Evolutionary conservation across 2,797 vertebrate species (phyloP), one percentile per base, ranked within the genome.

Genomic region (Lycodopsis pacificus): DNA sequence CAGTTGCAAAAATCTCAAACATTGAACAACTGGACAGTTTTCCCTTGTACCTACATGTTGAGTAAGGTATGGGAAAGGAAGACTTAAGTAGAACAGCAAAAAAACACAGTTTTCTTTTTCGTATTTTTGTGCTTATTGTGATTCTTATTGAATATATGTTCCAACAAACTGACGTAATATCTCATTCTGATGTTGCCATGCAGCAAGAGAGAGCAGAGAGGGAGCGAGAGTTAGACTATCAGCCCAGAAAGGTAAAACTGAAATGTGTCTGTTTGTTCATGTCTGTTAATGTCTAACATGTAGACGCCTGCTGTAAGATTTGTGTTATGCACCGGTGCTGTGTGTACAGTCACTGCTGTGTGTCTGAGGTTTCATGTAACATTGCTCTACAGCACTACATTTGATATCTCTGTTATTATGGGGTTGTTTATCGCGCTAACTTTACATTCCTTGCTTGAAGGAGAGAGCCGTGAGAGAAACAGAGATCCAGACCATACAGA

Each of bases 151-250:
- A 51, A 56, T 40, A 53, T 58, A 19, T 77, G 27, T 53, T 65
- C 22, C n/a, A 76, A 69, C 56, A 76, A 81, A 84, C 76, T 91
- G 68, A 87, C 62, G 69, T 9, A 15, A 1, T 72, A 72, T 84
- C 22, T 86, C 44, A 72, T 83, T 88, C n/a, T 89, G 53, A 66
- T 92, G 61, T 92, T 70, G 40, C 49, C 82, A 70, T 89, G 83
- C 92, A 95, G 92, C 94, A 95, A 90, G 95, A 95, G 89, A 92
- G 92, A 93, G 89, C 88, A 82, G 94, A 93, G 68, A 90, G 90
- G 80, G 93, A 94, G 75, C 87, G 81, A 59, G 94, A 95, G 82
- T 84, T 91, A 80, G 94, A 94, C 80, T 93, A 91, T 83, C 87
- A 94, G 70, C 93, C 92, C 53, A 92, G 89, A 80, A 95, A 95